Conservation (phyloP, 2,113 vertebrate species). For the Tetrax tetrax region DNA sequence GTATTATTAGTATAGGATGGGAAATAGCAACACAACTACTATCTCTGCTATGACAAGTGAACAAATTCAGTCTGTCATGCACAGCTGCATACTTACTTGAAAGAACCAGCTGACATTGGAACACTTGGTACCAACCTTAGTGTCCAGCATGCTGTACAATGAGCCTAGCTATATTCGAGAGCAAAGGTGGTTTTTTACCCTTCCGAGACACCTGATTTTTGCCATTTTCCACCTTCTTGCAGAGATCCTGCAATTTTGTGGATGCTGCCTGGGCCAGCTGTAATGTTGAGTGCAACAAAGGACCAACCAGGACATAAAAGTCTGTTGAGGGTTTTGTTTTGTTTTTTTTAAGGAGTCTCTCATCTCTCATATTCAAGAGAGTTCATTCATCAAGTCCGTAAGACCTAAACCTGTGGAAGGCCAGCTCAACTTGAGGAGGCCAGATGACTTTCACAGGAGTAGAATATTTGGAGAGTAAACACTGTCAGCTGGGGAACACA, state of each 20-base stretch:
- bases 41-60: conserved; percentile 72
- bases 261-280: conserved; percentile 15
- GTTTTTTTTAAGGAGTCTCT: background rate
- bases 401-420: background rate
- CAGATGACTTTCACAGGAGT: background rate
- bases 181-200: conserved; percentile 37
- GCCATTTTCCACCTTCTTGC: conserved; percentile 13
- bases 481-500: background rate
- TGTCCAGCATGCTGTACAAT: conserved; percentile 32
- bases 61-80: conserved; percentile 79
- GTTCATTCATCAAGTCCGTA: background rate
- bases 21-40: conserved; percentile 41
- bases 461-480: background rate
- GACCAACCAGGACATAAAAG: background rate
- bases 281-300: background rate
- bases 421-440: background rate
- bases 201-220: conserved; percentile 48
- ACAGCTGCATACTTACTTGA: conserved; percentile 78
- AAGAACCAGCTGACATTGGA: conserved; percentile 58
- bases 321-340: background rate
- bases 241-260: conserved; percentile 29
- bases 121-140: conserved; percentile 43
- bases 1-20: conserved; percentile 62
- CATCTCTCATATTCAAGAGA: background rate
- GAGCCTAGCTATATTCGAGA: conserved; percentile 51